Evolutionary conservation across 53 echinoderm and acorn worm genomes (phyloP), one percentile per base, ranked within the genome.

Genomic region (Astropecten irregularis): DNA sequence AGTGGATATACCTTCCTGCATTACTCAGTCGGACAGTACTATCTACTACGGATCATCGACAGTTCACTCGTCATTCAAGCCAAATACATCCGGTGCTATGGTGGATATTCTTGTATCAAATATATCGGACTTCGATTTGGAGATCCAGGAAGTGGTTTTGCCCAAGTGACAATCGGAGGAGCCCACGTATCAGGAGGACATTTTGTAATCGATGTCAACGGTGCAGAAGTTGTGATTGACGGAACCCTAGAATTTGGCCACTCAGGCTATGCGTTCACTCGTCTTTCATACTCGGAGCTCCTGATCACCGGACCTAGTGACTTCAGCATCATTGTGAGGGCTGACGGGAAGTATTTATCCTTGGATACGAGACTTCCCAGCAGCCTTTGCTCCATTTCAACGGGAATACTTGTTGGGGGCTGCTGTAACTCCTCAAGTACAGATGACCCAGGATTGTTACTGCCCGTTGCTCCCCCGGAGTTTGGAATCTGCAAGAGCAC

Each of bases 211-310:
- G 82, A 36, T 61, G 30, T 95, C 21, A 95, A 92, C 76, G 85
- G 77, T 50, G 84, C 47, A n/a, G 39, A 57, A 47, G 47, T 64
- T 23, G 40, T 67, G 0, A 69, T 95, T n/a, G 84, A 92, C 69
- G 59, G 85, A 30, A 57, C 38, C 5, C 30, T 85, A 10, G 91
- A 86, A 49, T 95, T 92, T 95, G 95, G 92, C 33, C 34, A 54
- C 16, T 77, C 84, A 21, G 92, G 95, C 20, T 92, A 90, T 68
- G 81, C 50, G 25, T 84, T 95, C 68, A 79, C 48, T 3, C 83
- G 92, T 36, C 82, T 95, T 21, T 95, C 95, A n/a, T 89, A 84
- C 66, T 62, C 76, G 39, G 95, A 95, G 82, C 85, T 95, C 34
- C 52, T 66, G 27, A 68, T 90, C 25, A 70, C 68, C 27, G 95